Evolutionary conservation across 2,797 vertebrate species (phyloP), one percentile per base, ranked within the genome.

Genomic region (Pitangus sulphuratus): DNA sequence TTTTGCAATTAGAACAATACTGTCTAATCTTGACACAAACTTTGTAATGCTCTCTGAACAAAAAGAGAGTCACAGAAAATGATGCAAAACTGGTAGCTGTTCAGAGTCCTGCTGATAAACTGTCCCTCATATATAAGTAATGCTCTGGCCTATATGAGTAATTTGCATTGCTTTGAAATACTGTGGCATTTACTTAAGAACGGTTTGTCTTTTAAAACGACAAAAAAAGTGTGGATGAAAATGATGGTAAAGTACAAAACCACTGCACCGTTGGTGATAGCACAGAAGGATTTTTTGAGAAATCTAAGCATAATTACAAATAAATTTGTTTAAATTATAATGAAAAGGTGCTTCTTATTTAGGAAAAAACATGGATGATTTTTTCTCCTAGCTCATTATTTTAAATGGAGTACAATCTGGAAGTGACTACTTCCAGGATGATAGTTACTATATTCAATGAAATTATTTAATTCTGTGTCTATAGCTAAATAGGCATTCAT

Each of bases 391-490:
- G 19, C 25, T 96, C 89, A 89, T 61, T 79, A 4, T 76, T 80
- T 91, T 80, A 89, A 97, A 85, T 91, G 79, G 66, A 56, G 20
- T 91, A 80, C 64, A 91, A 68, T 71, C 19, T 97, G 79, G n/a
- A 89, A 80, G 77, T 65, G 57, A 83, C 77, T 96, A 84, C 37
- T 37, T 37, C 37, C 85, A 45, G 20, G 61, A 84, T 95, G 65
- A 45, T 48, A 53, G 33, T 77, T 87, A 86, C 51, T 94, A 58
- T 86, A 91, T 66, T 50, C 26, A 65, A 82, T 60, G 30, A 91
- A 92, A 93, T 93, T 15, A 84, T 91, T 95, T 94, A 91, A 81
- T 56, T 96, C 79, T 94, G 9, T 95, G 53, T 94, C 92, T 96
- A 81, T 58, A 68, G 8, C 37, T 79, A 71, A 74, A 30, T 45